Conservation (phyloP, 2,113 vertebrate species). For the Apteryx owenii region DNA sequence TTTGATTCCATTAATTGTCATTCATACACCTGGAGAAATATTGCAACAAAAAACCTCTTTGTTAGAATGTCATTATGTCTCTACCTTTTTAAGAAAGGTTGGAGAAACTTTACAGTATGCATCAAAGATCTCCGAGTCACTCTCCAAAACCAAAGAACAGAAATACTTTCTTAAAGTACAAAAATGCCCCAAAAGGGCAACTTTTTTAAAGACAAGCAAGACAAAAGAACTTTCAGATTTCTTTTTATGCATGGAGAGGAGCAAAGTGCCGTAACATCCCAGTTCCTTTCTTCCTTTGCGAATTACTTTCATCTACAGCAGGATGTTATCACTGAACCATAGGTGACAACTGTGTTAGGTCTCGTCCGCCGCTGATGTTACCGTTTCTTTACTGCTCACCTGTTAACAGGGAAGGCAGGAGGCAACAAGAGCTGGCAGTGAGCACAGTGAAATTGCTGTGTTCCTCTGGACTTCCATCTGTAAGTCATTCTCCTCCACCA, state of each 20-base stretch:
- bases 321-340: not conserved
- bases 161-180: not conserved
- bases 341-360: not conserved
- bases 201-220: not conserved
- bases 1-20: constrained; percentile 7
- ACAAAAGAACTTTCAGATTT: not conserved
- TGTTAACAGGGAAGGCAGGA: not conserved
- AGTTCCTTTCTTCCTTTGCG: not conserved
- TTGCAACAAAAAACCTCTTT: not conserved
- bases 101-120: not conserved
- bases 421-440: not conserved
- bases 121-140: not conserved
- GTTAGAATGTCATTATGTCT: not conserved
- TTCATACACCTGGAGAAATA: not conserved
- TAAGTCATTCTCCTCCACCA: fast-evolving
- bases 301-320: not conserved
- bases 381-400: not conserved
- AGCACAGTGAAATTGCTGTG: not conserved
- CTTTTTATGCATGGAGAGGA: not conserved
- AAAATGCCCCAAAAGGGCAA: fast-evolving
- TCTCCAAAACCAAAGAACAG: not conserved
- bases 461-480: not conserved
- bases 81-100: not conserved
- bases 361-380: not conserved
- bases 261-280: fast-evolving